Conservation (phyloP, 2,113 vertebrate genomes). For the Misgurnus mizolepis region DNA sequence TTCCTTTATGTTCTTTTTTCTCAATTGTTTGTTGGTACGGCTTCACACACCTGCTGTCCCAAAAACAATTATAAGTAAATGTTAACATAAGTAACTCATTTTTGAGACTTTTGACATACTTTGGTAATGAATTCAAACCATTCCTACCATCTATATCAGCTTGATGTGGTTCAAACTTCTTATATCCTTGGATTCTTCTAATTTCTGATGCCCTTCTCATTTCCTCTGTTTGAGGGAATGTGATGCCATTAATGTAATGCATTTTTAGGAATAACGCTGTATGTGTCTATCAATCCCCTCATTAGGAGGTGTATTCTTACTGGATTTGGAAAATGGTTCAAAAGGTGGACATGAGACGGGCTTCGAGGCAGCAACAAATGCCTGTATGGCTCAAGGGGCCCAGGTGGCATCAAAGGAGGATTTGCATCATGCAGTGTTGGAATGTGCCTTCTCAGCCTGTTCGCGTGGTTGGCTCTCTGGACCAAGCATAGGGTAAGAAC, state of each 20-base stretch:
- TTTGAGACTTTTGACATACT: neutral
- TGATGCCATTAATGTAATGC: neutral
- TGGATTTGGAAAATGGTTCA: constrained; percentile 80
- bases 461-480: constrained; percentile 86
- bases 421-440: constrained; percentile 80
- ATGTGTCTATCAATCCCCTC: constrained; percentile 29
- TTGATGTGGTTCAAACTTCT: neutral
- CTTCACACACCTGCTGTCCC: neutral
- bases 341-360: constrained; percentile 75
- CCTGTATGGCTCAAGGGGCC: constrained; percentile 77
- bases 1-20: too few species aligned
- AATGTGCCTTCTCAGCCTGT: constrained; percentile 83
- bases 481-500: constrained; percentile 83
- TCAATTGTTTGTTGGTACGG: constrained; percentile 30
- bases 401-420: constrained; percentile 83
- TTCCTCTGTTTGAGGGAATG: neutral
- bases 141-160: neutral
- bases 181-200: neutral
- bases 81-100: neutral
- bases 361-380: constrained; percentile 74
- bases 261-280: neutral
- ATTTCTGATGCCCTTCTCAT: neutral
- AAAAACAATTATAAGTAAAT: too few species aligned
- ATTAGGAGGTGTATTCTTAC: constrained; percentile 85
- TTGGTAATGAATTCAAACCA: neutral